Conservation (phyloP, 1,140 invertebrate species). For the Trissolcus basalis region DNA sequence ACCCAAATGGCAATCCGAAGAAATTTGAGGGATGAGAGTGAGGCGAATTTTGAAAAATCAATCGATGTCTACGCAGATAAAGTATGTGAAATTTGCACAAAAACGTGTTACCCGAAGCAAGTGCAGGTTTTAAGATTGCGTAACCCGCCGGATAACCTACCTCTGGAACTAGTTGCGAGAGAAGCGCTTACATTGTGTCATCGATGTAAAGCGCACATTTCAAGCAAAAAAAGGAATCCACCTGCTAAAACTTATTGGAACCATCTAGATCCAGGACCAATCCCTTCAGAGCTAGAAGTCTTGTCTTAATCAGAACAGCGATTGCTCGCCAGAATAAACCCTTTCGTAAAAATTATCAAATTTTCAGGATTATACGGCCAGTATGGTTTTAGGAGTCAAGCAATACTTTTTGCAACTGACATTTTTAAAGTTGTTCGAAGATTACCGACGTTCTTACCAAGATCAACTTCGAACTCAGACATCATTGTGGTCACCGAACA, state of each 20-base stretch:
- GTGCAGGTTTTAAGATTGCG: not conserved
- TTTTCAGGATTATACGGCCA: conserved; percentile 23
- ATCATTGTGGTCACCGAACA: conserved; percentile 11
- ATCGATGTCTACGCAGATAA: conserved; percentile 11
- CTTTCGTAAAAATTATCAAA: conserved; percentile 18
- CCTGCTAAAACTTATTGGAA: conserved; percentile 24
- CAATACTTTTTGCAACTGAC: conserved; percentile 14
- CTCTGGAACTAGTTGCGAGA: conserved; percentile 5
- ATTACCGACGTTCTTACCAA: conserved; percentile 9
- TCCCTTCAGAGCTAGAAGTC: conserved; percentile 16
- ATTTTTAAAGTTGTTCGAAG: conserved; percentile 9
- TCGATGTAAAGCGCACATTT: conserved; percentile 6
- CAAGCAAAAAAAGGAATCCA: conserved; percentile 5
- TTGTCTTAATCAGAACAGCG: conserved; percentile 23
- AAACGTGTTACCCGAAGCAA: conserved; percentile 8
- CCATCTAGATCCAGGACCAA: conserved; percentile 15
- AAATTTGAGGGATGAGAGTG: too few species aligned
- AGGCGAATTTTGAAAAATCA: conserved; percentile 6
- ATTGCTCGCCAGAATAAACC: conserved; percentile 12
- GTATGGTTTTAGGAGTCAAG: conserved; percentile 22
- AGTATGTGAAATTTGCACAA: conserved; percentile 20
- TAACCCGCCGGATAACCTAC: not conserved
- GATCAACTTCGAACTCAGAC: conserved; percentile 1
- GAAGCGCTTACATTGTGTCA: not conserved
- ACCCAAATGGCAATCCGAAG: too few species aligned